Base-by-base conservation (phyloP, 2,113 vertebrate genomes). In the Chascanopsetta lugubris region DNA sequence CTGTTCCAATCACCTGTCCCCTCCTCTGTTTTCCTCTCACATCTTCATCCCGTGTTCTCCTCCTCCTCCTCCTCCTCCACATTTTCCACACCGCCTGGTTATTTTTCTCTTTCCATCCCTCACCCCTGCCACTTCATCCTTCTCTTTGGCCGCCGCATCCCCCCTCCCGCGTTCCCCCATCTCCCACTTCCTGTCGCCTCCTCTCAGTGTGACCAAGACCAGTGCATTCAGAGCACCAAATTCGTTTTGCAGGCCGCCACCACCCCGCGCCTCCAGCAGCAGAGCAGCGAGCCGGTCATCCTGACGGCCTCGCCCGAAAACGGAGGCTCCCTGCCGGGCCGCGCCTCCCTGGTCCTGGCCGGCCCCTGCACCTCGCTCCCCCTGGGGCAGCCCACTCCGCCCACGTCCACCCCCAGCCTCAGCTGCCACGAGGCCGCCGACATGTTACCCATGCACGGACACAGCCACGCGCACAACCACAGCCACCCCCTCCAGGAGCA, bases 141-240 rank as follows among this genome's bases (percentile, higher is more conserved):
- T 72, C 70, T 55, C 13, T 29, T 25, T 24, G 53, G 29, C 47
- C 29, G 11, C 12, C 61, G 53, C 45, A 8, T 40, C 63, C 56
- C 63, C 56, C 61, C 17, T 46, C 22, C 64, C 25, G 6, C 36
- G 1, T 36, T 25, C 17, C 12, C 48, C 45, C 34, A 32, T 17
- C n/a, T 56, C 48, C 43, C 43, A 20, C 38, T 48, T 7, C 48
- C 66, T 27, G 46, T 22, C 10, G 20, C 34, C 36, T 57, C 83
- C 75, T 85, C 89, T 79, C 94, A 98, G 97, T 98, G 96, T 92
- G 95, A 97, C 88, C 95, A 98, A 93, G 95, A 98, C 91, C 96
- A 97, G 93, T 99, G 97, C 94, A 97, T 99, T 96, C 96, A 98
- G 94, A 96, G 96, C 96, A 98, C 96, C 92, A 98, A 98, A 97